Conservation (phyloP, 1,140 invertebrate species). For the Eriosoma lanigerum region DNA sequence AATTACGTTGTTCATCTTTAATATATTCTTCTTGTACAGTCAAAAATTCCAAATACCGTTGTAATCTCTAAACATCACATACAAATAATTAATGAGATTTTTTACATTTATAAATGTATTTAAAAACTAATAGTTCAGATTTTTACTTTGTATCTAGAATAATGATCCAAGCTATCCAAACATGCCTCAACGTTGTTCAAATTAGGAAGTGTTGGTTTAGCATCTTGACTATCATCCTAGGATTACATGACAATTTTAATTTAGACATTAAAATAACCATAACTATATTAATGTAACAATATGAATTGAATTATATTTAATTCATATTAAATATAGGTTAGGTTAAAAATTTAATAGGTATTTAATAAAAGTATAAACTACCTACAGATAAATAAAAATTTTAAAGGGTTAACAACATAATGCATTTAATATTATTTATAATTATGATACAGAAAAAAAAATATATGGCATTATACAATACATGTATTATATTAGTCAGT, state of each 20-base stretch:
- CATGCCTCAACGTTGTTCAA: constrained; percentile 39
- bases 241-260: background rate
- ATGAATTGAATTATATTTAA: too few species aligned
- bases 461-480: too few species aligned
- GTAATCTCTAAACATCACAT: constrained; percentile 75
- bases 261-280: background rate
- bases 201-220: constrained; percentile 61
- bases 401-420: too few species aligned
- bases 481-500: too few species aligned
- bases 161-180: constrained; percentile 56
- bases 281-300: too few species aligned
- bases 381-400: too few species aligned
- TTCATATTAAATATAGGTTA: too few species aligned
- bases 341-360: too few species aligned
- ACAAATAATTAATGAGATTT: constrained; percentile 22
- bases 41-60: constrained; percentile 92
- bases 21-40: constrained; percentile 98
- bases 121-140: constrained; percentile 88
- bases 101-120: constrained; percentile 84
- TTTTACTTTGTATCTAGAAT: constrained; percentile 68
- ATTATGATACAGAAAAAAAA: too few species aligned
- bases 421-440: too few species aligned
- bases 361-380: too few species aligned
- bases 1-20: constrained; percentile 96
- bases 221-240: constrained; percentile 64